Base-by-base conservation (phyloP, 37 sponge, comb jelly and placozoan species). In the Spongia lamella region DNA sequence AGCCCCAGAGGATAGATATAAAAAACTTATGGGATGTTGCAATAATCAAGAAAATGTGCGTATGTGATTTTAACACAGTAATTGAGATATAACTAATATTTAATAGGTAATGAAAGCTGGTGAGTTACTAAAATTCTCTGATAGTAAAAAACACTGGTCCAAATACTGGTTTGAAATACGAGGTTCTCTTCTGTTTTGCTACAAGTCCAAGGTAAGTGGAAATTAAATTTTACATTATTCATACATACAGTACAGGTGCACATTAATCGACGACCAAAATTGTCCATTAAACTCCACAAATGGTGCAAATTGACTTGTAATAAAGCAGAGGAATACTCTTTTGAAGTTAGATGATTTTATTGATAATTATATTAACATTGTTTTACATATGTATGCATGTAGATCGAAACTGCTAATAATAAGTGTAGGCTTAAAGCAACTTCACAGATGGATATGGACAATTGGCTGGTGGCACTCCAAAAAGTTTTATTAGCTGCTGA, bases 121-220 rank as follows among this genome's bases (percentile, higher is more conserved):
- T 79, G 60, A 63, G 13, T 73, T 66, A 62, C 22, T 75, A 24
- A 79, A 79, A 35, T 35, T 50, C 19, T 13, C 25, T 3, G 52
- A 57, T n/a, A 61, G 76, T 6, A 31, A 31, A 21, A 72, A 75
- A 64, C 60, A 49, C 27, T 70, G 63, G 77, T 73, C 54, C 38
- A 65, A 68, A 59, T 25, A 75, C 65, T 85, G 86, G 86, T 74
- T 85, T 66, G 79, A 73, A 37, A 40, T 85, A 38, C 38, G 32
- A 33, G 80, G 75, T 15, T 57, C 72, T 6, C 75, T 79, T 40
- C 79, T 85, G 61, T 67, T 65, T 64, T 85, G 79, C 53, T 85
- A 79, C 50, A 37, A 60, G 2, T 31, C 54, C 33, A 75, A 76
- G 63, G 70, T 61, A 14, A 58, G 30, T 58, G 11, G 11, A 58